These are phyloP conservation scores for Harpegnathos saltator DNA, from an alignment of 1,140 invertebrate species.

Conservation along the genomic window DNA sequence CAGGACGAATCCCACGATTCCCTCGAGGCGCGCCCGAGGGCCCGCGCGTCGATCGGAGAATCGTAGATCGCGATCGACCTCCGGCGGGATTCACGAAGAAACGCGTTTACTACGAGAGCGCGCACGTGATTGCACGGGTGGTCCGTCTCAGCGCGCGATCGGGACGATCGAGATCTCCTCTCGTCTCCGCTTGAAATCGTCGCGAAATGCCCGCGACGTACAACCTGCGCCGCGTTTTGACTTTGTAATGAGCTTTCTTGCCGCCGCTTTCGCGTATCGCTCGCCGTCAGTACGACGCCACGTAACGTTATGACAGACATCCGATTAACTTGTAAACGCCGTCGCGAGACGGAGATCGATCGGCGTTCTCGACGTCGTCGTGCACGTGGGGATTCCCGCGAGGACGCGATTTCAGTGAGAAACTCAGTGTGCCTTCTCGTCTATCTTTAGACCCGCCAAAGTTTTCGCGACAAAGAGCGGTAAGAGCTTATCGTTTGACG, in stretches of 20 bases:
- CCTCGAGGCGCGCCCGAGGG: conserved; percentile 34
- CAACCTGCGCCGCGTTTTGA: conserved; percentile 29
- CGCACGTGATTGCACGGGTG: conserved; percentile 55
- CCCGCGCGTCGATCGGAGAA: conserved; percentile 39
- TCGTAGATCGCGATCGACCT: conserved; percentile 60
- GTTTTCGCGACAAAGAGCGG: no score
- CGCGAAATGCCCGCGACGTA: conserved; percentile 38
- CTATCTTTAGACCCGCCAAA: neutral
- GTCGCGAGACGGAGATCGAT: conserved; percentile 21
- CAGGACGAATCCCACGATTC: conserved; percentile 53
- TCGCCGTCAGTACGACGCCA: conserved; percentile 29
- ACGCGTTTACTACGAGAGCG: conserved; percentile 52
- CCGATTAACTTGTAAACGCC: conserved; percentile 53
- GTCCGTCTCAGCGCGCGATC: conserved; percentile 40
- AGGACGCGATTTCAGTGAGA: neutral
- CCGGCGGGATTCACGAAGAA: conserved; percentile 59
- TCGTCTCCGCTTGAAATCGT: conserved; percentile 41
- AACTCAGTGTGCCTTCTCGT: no score
- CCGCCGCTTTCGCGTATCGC: neutral
- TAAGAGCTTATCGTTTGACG: no score
- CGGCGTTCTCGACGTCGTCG: neutral
- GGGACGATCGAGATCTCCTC: conserved; percentile 48
- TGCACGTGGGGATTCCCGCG: neutral
- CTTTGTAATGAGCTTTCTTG: conserved; percentile 40
- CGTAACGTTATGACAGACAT: conserved; percentile 45